Percentiles rank a stretch among this genome's conserved stretches.
Evolutionary conservation across 2,113 vertebrate genomes (phyloP).

Genomic region (Bucco capensis): DNA sequence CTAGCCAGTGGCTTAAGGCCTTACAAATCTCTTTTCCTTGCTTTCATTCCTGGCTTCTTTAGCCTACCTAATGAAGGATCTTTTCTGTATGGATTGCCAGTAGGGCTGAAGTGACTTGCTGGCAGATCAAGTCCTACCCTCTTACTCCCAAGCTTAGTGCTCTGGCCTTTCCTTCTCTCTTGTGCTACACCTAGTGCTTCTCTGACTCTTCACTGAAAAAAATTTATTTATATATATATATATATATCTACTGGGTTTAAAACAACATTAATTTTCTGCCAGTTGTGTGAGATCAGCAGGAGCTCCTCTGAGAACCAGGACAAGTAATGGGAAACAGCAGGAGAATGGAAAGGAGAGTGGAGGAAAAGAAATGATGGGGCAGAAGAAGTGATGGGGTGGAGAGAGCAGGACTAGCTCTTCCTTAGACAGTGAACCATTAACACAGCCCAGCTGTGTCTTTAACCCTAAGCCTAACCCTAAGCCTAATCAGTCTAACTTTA

Average conservation of each 20-base stretch:
- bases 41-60: background rate
- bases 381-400: background rate
- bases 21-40: background rate
- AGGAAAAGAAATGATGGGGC: background rate
- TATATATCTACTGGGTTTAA: background rate
- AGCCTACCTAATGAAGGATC: background rate
- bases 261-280: background rate
- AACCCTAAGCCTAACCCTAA: too few species aligned
- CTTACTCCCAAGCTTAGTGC: background rate
- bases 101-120: background rate
- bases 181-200: background rate
- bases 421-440: background rate
- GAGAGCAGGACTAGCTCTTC: background rate
- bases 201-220: background rate
- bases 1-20: background rate
- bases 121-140: background rate
- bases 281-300: background rate
- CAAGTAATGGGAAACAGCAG: background rate
- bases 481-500: background rate
- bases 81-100: background rate
- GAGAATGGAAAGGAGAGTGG: background rate
- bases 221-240: background rate
- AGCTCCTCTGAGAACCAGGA: background rate
- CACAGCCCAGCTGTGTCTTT: background rate
- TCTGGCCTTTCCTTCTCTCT: background rate